These are phyloP conservation scores for Smittia aterrima DNA, from an alignment of 2,888 invertebrate genomes.

Conservation along the genomic window DNA sequence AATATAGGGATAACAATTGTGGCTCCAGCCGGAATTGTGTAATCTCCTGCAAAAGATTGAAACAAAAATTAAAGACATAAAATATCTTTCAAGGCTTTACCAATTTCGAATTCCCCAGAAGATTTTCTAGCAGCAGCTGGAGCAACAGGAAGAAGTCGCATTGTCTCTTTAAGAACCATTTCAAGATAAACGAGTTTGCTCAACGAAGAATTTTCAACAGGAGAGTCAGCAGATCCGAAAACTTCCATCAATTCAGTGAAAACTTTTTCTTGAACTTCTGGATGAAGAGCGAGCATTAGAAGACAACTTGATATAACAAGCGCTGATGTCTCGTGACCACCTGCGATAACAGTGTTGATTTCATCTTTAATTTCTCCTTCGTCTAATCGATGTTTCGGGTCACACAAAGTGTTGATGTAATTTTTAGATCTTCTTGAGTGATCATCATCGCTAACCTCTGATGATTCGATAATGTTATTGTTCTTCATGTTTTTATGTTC, in stretches of 20 bases:
- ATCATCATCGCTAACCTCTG: background rate
- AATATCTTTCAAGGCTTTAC: background rate
- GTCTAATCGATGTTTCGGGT: background rate
- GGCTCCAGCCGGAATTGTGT: slow-evolving; percentile 1
- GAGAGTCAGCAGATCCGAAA: background rate
- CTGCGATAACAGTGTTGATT: slow-evolving; percentile 15
- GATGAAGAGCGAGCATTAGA: slow-evolving; percentile 25
- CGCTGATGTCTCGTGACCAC: slow-evolving; percentile 16
- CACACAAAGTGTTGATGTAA: background rate
- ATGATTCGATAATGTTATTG: too few relatives aligned
- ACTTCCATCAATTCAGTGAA: background rate
- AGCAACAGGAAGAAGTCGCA: slow-evolving; percentile 4
- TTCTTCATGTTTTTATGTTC: too few relatives aligned
- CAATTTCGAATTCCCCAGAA: background rate
- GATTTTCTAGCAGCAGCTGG: background rate
- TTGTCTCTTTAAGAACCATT: slow-evolving; percentile 8
- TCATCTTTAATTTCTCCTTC: slow-evolving; percentile 10
- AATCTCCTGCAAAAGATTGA: background rate
- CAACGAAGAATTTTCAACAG: background rate
- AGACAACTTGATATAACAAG: background rate
- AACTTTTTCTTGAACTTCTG: slow-evolving; percentile 14
- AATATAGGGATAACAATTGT: slow-evolving; percentile 8
- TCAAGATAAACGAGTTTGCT: slow-evolving; percentile 9
- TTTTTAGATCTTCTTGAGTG: background rate
- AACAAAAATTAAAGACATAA: background rate